Evolutionary conservation across 2,888 invertebrate genomes (phyloP).

Genomic region (Galerucella pusilla): DNA sequence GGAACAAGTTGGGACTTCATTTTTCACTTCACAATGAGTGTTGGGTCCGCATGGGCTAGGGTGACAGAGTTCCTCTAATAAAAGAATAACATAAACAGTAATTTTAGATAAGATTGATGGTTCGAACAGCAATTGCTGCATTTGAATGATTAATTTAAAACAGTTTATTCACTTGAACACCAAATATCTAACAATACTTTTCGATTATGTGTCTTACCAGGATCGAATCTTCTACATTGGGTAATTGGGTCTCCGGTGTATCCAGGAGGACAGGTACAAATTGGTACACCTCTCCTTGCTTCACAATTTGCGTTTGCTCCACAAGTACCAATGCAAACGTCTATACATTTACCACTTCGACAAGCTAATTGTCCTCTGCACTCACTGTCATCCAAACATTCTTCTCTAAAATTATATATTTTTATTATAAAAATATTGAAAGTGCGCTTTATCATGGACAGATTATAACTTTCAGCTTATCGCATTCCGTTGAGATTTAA

Average conservation of each 20-base stretch:
- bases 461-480: no score
- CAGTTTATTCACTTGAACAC: no score
- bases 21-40: constrained; percentile 83
- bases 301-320: constrained; percentile 82
- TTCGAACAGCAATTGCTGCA: no score
- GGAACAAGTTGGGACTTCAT: constrained; percentile 81
- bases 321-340: constrained; percentile 82
- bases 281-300: constrained; percentile 80
- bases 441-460: no score
- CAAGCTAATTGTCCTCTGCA: constrained; percentile 80
- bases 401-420: constrained; percentile 57
- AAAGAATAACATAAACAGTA: background rate
- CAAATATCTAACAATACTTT: no score
- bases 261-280: constrained; percentile 82
- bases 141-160: no score
- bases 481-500: constrained; percentile 58
- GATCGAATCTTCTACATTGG: constrained; percentile 78
- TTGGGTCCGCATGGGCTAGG: constrained; percentile 85
- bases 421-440: no score
- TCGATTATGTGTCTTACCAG: constrained; percentile 67
- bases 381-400: constrained; percentile 75
- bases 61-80: constrained; percentile 82
- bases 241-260: constrained; percentile 83
- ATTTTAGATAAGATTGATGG: no score
- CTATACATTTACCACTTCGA: constrained; percentile 80